Evolutionary conservation across 1,140 invertebrate species (phyloP).

Genomic region (Pachypeltis micranthus): DNA sequence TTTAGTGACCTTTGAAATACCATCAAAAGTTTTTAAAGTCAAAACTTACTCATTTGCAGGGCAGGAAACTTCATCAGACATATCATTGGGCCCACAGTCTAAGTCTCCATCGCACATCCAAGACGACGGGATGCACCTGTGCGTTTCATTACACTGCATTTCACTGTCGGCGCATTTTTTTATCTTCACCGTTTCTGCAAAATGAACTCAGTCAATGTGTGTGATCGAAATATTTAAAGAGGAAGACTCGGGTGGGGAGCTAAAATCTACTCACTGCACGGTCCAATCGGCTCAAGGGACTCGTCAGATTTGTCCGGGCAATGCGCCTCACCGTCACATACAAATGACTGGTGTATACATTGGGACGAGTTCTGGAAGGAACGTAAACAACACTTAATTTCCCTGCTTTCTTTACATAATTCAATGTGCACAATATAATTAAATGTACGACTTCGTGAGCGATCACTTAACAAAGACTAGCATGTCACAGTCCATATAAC

Average conservation of each 20-base stretch:
- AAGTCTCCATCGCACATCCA: constrained; percentile 67
- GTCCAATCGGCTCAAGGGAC: constrained; percentile 16
- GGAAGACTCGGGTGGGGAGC: too few species aligned
- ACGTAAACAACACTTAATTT: too few species aligned
- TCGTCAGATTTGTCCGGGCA: constrained; percentile 49
- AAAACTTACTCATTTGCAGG: constrained; percentile 45
- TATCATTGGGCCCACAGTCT: constrained; percentile 58
- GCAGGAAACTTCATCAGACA: constrained; percentile 47
- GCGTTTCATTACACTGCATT: neutral
- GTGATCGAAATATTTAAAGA: too few species aligned
- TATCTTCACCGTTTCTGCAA: neutral
- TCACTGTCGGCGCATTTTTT: neutral
- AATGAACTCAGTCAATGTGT: too few species aligned
- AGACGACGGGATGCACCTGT: constrained; percentile 48
- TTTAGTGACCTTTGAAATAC: neutral
- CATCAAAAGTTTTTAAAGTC: neutral
- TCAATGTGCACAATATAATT: too few species aligned
- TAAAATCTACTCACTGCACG: constrained; percentile 18
- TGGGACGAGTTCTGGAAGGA: neutral
- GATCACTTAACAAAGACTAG: too few species aligned
- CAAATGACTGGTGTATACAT: constrained; percentile 28
- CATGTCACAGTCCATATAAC: too few species aligned
- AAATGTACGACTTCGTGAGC: too few species aligned
- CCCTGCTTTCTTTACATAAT: too few species aligned
- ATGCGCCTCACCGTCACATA: constrained; percentile 47